These are phyloP conservation scores for Chaetogeoica ovagalla DNA, from an alignment of 2,888 invertebrate genomes.

Conservation along the genomic window DNA sequence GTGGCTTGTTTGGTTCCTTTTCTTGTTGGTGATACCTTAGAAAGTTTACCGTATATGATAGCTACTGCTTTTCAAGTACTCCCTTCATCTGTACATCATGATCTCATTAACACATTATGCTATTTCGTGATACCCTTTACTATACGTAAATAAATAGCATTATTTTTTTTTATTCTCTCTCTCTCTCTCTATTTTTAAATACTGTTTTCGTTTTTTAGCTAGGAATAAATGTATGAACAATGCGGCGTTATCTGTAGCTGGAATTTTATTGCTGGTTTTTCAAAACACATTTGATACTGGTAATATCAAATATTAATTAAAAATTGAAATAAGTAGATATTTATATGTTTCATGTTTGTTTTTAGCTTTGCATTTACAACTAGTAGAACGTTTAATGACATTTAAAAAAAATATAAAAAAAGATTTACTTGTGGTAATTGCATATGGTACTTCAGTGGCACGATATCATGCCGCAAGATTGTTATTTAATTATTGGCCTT, in stretches of 20 bases:
- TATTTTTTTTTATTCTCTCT: background rate
- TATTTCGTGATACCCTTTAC: conserved; percentile 96
- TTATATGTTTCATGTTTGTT: conserved; percentile 36
- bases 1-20: conserved; percentile 94
- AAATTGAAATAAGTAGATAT: background rate
- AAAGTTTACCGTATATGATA: conserved; percentile 90
- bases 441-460: conserved; percentile 92
- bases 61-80: conserved; percentile 93
- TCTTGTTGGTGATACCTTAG: conserved; percentile 92
- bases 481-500: conserved; percentile 98
- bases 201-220: conserved; percentile 21
- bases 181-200: too few species aligned
- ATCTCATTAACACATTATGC: conserved; percentile 91
- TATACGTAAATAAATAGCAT: conserved; percentile 70
- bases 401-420: conserved; percentile 87
- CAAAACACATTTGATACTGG: conserved; percentile 50
- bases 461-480: conserved; percentile 94
- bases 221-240: conserved; percentile 43
- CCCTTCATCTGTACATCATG: conserved; percentile 87
- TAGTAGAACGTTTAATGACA: conserved; percentile 94
- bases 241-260: conserved; percentile 41
- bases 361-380: conserved; percentile 91
- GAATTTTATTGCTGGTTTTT: conserved; percentile 46
- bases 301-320: conserved; percentile 17
- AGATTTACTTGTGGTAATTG: conserved; percentile 92